phyloP scores from a whole-genome alignment of 2,797 vertebrate genomes.

The Adelosebastes latens region DNA sequence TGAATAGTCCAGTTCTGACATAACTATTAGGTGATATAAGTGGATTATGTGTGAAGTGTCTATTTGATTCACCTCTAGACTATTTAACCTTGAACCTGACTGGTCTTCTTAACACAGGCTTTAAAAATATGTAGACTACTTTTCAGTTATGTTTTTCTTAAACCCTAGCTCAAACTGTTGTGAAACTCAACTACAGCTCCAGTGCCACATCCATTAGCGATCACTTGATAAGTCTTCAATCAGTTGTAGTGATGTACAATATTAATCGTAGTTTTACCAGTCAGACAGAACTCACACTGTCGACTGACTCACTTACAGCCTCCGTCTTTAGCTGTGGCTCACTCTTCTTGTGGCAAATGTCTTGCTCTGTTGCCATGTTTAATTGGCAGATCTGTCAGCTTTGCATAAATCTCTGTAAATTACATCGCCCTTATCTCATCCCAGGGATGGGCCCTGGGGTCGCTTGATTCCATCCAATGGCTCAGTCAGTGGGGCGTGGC shows the following conservation, averaged over 20 bases:
- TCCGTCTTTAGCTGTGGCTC: conserved; percentile 13
- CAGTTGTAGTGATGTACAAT: neutral
- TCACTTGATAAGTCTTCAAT: neutral
- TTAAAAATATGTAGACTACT: neutral
- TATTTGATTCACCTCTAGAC: neutral
- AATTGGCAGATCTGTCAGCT: conserved; percentile 79
- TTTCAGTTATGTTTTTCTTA: neutral
- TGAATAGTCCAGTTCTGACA: neutral
- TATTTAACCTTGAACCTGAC: neutral
- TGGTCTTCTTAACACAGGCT: neutral
- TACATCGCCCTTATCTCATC: conserved; percentile 70
- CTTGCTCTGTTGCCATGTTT: conserved; percentile 70
- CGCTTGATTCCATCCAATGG: conserved; percentile 63
- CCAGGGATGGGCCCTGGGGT: conserved; percentile 64
- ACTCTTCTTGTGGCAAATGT: conserved; percentile 52
- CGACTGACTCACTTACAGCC: neutral
- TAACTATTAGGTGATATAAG: neutral
- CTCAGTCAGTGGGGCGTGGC: conserved; percentile 59
- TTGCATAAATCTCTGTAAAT: conserved; percentile 80
- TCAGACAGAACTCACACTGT: conserved; percentile 9
- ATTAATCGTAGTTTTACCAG: neutral
- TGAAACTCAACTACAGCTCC: too few relatives aligned
- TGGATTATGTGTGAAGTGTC: neutral
- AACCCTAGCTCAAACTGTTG: neutral
- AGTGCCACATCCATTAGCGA: neutral